Evolutionary conservation across 2,797 vertebrate genomes (phyloP), one percentile per base, ranked within the genome.

Genomic region (Sebastes vulpes): DNA sequence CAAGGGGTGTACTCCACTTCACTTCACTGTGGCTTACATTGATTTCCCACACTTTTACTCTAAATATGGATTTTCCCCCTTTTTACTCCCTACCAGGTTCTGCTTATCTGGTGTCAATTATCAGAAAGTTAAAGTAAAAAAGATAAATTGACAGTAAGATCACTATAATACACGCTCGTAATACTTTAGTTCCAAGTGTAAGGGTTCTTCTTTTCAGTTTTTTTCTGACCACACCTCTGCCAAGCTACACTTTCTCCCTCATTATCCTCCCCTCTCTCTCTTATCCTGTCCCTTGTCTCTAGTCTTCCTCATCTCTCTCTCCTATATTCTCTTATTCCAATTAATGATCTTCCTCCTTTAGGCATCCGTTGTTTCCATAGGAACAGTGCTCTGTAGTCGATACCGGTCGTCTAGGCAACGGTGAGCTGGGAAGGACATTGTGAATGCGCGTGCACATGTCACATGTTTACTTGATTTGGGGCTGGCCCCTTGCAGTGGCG

Each of bases 321-420:
- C 81, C 75, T 76, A 81, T 90, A 90, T 84, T 92, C 79, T 84
- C 75, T 79, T 75, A 84, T 84, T 90, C 88, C 89, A 92, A 92
- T 93, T 93, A 92, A 92, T 90, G 86, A 87, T 92, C 86, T 78
- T 84, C 77, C 84, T 92, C 89, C 89, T 92, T 90, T 85, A 96
- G 95, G 96, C 95, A 96, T 97, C 77, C 32, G 85, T 92, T 31
- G 91, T 97, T 96, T 96, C 97, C 92, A 95, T 97, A 93, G 96
- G 92, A 97, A 97, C 95, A 84, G 84, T 16, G 91, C 90, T 95
- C 93, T 91, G 93, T 91, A 92, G 93, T 96, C 96, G 81, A 95
- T 95, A 92, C 86, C 66, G 48, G 96, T 97, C 85, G 93, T 94
- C 93, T 85, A 93, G 95, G 96, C 87, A 95, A 96, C 94, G 46